Base-by-base conservation (phyloP, 2,888 invertebrate genomes). In the Leptinotarsa haldemani region DNA sequence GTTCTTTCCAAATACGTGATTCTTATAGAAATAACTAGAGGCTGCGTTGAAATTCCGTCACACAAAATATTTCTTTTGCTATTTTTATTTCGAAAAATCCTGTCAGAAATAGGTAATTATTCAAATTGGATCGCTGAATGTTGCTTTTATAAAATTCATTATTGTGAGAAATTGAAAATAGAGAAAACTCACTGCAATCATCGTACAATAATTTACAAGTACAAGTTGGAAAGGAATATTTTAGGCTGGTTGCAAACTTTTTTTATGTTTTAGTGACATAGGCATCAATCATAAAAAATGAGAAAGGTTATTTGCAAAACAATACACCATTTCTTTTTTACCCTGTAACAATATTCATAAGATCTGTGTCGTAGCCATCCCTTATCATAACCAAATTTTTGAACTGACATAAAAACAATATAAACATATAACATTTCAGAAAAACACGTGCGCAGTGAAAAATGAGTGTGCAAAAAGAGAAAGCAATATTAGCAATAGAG, bases 401-500 rank as follows among this genome's bases (percentile, higher is more conserved):
- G 1, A n/a, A 50, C 15, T n/a, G 50, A 9, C 3, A 56, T 20
- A 9, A 16, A 61, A 25, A n/a, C n/a, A n/a, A 40, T 25, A 16
- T 15, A 1, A 61, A 40, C n/a, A 40, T n/a, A 30, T 61, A 61
- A 61, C 25, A 25, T 15, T 25, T 4, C 15, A 30, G n/a, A 30
- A 61, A 30, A 25, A 61, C 16, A 15, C 30, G 58, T 69, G 65
- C 61, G 61, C 61, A 40, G 25, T 61, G 40, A 61, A 61, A 61
- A 65, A 48, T 65, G 63, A 66, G 22, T 70, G 56, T 65, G 56
- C 18, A 65, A 4, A n/a, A 40, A 47, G 67, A 22, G 56, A 66
- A 64, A 65, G 25, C n/a, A 48, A 52, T 64, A 63, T 68, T 64
- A 71, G 71, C 64, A 72, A 46, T 64, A 66, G 20, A 61, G 58